These are phyloP conservation scores for Corapipo altera DNA, from an alignment of 2,113 vertebrate genomes.

Conservation along the genomic window DNA sequence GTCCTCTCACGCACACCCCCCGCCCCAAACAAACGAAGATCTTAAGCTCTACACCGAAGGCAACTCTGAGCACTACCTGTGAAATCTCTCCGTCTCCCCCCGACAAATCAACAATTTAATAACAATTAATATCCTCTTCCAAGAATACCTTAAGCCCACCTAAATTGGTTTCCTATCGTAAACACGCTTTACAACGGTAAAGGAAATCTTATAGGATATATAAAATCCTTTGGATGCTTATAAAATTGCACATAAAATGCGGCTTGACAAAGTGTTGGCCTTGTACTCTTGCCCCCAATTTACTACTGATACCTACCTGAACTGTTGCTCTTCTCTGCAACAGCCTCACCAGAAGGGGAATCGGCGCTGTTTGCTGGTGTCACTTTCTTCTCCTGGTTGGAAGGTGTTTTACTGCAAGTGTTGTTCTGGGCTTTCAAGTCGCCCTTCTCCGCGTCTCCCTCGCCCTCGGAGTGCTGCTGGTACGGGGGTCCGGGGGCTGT, in stretches of 20 bases:
- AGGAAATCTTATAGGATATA: constrained; percentile 95
- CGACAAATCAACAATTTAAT: constrained; percentile 37
- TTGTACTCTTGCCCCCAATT: constrained; percentile 68
- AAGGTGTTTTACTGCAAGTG: constrained; percentile 77
- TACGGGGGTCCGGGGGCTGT: constrained; percentile 70
- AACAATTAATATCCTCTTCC: constrained; percentile 72
- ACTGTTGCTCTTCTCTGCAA: constrained; percentile 85
- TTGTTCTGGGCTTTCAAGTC: constrained; percentile 76
- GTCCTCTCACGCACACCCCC: constrained; percentile 10
- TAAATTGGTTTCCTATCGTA: constrained; percentile 92
- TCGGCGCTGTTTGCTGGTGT: constrained; percentile 78
- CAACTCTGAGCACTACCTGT: constrained; percentile 15
- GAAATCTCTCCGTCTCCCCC: constrained; percentile 3
- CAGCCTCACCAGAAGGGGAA: constrained; percentile 86
- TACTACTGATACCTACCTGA: constrained; percentile 84
- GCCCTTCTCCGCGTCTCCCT: constrained; percentile 78
- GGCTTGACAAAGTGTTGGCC: constrained; percentile 80
- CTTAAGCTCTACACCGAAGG: neutral
- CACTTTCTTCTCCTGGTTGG: constrained; percentile 81
- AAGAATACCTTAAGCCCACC: constrained; percentile 79
- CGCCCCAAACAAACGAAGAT: constrained; percentile 44
- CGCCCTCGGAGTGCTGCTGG: constrained; percentile 69
- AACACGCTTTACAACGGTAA: constrained; percentile 93
- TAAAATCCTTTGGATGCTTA: constrained; percentile 98
- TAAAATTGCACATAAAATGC: constrained; percentile 94